Conservation (phyloP, 2,888 invertebrate genomes). For the Sceliomorpha sp. region DNA sequence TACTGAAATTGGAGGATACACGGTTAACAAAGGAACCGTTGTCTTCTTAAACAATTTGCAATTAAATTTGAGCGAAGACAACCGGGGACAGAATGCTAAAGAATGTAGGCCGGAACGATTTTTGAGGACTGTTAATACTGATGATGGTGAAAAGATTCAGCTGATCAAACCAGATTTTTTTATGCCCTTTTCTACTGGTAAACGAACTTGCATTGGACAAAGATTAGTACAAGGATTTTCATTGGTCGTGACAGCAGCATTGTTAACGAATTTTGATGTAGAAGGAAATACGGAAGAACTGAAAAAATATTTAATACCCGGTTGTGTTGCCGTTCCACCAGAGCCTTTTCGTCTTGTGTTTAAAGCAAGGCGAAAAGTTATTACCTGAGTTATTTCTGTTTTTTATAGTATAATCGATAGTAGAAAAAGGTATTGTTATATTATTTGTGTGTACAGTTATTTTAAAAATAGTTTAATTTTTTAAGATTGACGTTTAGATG, state of each 20-base stretch:
- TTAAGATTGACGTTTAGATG: too few relatives aligned
- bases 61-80: constrained; percentile 86
- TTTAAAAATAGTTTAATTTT: too few relatives aligned
- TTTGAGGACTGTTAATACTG: constrained; percentile 80
- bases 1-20: constrained; percentile 86
- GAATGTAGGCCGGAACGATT: constrained; percentile 89
- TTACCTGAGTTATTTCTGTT: too few relatives aligned
- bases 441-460: too few relatives aligned
- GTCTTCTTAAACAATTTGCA: constrained; percentile 92
- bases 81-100: constrained; percentile 86
- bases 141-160: constrained; percentile 58
- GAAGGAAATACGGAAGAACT: constrained; percentile 82
- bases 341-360: constrained; percentile 85
- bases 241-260: constrained; percentile 87
- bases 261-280: constrained; percentile 87
- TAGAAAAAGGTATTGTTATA: too few relatives aligned
- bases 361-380: constrained; percentile 45
- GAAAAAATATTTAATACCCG: constrained; percentile 82
- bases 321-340: constrained; percentile 88
- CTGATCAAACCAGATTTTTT: constrained; percentile 85
- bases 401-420: too few relatives aligned
- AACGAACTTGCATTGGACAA: constrained; percentile 92
- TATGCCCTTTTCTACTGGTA: constrained; percentile 92
- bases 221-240: constrained; percentile 89
- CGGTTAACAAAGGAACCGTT: constrained; percentile 88